Evolutionary conservation across 2,113 vertebrate species (phyloP), one percentile per base, ranked within the genome.

Genomic region (Callocephalon fimbriatum): DNA sequence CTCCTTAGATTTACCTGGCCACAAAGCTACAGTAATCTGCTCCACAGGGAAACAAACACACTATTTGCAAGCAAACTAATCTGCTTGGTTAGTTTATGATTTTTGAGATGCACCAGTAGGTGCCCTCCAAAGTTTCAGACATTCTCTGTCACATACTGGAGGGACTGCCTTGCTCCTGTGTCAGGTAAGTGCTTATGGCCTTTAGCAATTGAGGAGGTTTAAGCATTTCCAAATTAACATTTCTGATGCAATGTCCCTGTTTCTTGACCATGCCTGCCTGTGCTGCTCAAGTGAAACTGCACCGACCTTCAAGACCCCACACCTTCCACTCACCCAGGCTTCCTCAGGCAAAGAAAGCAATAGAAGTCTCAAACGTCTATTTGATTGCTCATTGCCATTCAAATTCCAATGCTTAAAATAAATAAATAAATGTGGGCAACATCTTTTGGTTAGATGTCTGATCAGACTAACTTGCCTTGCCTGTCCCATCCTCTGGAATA

Each of bases 401-500:
- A 79, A 53, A 56, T 45, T 74, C 12, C 42, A 38, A 62, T 59
- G 54, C 66, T 42, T 71, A 58, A 42, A 61, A 67, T 31, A n/a
- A 79, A 68, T 2, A 85, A 48, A 35, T 8, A 53, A 44, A 12
- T 1, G 3, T 19, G 8, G 14, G 32, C 19, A 82, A n/a, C 51
- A 58, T 18, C n/a, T 82, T 88, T 45, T 42, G 89, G 75, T 66
- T 83, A 91, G 82, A 92, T 31, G 29, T 95, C 84, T 88, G 77
- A 92, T 59, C 42, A 29, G 35, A 76, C 48, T 61, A 29, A 89
- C 48, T 94, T 9, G 10, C 67, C 75, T 66, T 73, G 78, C 72
- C 88, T 18, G 25, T 76, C 74, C 86, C 44, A 6, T 59, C 48
- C 37, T 75, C 92, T 63, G 38, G 63, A 76, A 65, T 20, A 89